A percentile compares a stretch with the other conserved stretches of the same genome.
Evolutionary conservation across 1,140 invertebrate species (phyloP).

Genomic region (Euschistus heros): DNA sequence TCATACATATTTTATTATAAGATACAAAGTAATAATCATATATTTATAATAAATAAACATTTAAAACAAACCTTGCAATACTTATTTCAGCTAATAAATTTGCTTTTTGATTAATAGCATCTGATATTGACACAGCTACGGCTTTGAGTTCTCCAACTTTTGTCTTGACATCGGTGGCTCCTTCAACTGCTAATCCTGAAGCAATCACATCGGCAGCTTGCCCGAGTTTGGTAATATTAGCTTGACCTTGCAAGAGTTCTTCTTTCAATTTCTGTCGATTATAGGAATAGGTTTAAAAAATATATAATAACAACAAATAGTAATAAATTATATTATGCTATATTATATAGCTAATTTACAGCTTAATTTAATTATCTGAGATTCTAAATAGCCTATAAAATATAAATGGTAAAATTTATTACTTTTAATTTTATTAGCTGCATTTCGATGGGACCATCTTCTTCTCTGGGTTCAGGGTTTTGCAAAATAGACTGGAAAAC

Average conservation of each 20-base stretch:
- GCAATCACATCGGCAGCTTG: conserved; percentile 68
- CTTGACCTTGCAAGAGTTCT: conserved; percentile 68
- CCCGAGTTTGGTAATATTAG: conserved; percentile 63
- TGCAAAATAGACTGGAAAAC: conserved; percentile 42
- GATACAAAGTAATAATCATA: not conserved
- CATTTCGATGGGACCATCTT: conserved; percentile 45
- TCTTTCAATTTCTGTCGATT: conserved; percentile 52
- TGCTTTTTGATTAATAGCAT: conserved; percentile 58
- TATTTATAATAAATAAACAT: not conserved
- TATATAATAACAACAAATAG: too few species aligned
- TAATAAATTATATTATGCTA: too few species aligned
- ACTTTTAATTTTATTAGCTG: conserved; percentile 55
- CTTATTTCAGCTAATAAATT: conserved; percentile 70
- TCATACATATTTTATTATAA: not conserved
- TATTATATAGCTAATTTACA: too few species aligned
- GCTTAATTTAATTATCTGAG: not conserved
- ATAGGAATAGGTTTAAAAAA: not conserved
- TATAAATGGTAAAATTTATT: conserved; percentile 13
- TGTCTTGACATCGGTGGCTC: conserved; percentile 54
- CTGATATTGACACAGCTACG: conserved; percentile 55
- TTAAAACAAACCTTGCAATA: conserved; percentile 40
- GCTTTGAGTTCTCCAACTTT: conserved; percentile 61
- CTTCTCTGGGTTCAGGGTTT: conserved; percentile 1
- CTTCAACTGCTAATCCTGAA: conserved; percentile 63
- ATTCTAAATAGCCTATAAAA: not conserved